Evolutionary conservation across 1,140 invertebrate species (phyloP).

Genomic region (Hypothenemus hampei): DNA sequence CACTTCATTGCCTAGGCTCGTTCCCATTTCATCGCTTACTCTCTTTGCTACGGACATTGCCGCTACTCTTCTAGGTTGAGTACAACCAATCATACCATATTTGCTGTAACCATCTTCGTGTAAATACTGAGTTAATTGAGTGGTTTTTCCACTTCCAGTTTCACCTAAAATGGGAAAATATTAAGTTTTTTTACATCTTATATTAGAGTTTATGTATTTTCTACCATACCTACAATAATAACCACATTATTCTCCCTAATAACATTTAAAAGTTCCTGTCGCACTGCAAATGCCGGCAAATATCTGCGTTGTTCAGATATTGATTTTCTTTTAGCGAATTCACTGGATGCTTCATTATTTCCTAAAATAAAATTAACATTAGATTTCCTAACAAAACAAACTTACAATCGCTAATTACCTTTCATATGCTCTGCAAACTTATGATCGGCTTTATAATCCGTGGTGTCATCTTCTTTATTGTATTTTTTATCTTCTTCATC

Average conservation of each 20-base stretch:
- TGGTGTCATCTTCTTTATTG: constrained; percentile 55
- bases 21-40: constrained; percentile 96
- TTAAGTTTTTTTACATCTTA: constrained; percentile 39
- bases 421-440: constrained; percentile 96
- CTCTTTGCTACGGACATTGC: constrained; percentile 99
- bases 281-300: constrained; percentile 93
- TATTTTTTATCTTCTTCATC: constrained; percentile 64
- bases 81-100: constrained; percentile 93
- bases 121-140: constrained; percentile 97
- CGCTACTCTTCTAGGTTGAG: constrained; percentile 89
- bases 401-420: constrained; percentile 31
- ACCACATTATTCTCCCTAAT: constrained; percentile 94
- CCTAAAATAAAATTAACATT: constrained; percentile 7
- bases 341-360: constrained; percentile 66
- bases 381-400: background rate
- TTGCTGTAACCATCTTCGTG: constrained; percentile 96
- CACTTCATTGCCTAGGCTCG: constrained; percentile 76
- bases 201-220: background rate
- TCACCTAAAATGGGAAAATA: constrained; percentile 57
- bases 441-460: constrained; percentile 81
- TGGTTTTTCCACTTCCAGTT: constrained; percentile 98
- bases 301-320: constrained; percentile 86
- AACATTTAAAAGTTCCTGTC: constrained; percentile 88
- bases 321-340: constrained; percentile 84
- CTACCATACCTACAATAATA: constrained; percentile 80